Conservation (phyloP, 2,113 vertebrate species). For the Plectropomus leopardus region DNA sequence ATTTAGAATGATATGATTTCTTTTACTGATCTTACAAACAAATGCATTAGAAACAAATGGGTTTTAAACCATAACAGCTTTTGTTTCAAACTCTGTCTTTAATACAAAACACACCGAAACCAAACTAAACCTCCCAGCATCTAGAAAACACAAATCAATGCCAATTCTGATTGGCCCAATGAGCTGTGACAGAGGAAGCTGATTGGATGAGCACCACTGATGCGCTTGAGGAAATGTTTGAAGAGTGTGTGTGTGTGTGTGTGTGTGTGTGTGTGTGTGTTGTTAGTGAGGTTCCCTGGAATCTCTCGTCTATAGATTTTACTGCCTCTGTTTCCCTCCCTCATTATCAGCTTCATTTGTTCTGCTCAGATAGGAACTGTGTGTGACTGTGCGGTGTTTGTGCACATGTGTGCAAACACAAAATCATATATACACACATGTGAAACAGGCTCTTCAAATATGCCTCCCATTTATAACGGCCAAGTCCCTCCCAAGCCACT, state of each 20-base stretch:
- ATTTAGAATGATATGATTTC: background rate
- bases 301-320: constrained; percentile 67
- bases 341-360: constrained; percentile 66
- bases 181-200: constrained; percentile 56
- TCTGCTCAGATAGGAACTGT: constrained; percentile 20
- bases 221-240: constrained; percentile 21
- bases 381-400: too few species aligned
- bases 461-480: too few species aligned
- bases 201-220: constrained; percentile 65
- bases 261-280: background rate
- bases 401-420: too few species aligned
- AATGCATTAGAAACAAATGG: background rate
- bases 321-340: constrained; percentile 46
- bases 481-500: too few species aligned
- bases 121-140: background rate
- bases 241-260: background rate
- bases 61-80: background rate
- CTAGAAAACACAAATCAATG: constrained; percentile 50
- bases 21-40: background rate
- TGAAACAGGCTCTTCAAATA: too few species aligned
- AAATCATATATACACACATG: too few species aligned
- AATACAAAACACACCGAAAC: constrained; percentile 7
- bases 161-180: constrained; percentile 64
- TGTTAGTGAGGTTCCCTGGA: constrained; percentile 36
- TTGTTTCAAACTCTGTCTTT: background rate